Evolutionary conservation across 2,797 vertebrate genomes (phyloP), one percentile per base, ranked within the genome.

Genomic region (Pangasius krempfi): DNA sequence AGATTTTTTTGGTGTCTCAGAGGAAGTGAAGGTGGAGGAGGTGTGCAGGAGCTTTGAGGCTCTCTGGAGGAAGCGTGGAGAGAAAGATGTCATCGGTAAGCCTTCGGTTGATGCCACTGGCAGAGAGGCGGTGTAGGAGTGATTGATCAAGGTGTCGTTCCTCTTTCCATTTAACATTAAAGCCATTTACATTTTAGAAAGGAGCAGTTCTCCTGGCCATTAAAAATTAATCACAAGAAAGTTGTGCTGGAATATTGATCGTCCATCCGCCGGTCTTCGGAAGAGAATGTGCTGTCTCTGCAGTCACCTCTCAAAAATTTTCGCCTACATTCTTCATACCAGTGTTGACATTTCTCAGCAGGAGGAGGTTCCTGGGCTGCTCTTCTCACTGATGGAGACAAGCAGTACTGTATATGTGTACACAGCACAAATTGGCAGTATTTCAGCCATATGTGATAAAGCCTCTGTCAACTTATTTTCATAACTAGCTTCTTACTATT

Each of bases 221-320:
- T 94, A 95, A 95, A 94, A 93, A 94, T 93, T 91, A 92, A 95
- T 94, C 94, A 93, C 90, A 94, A 91, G 90, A 92, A 93, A 92
- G 91, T 89, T 85, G 88, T 90, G 89, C 89, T 90, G 87, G 89
- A 92, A 88, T 94, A 93, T 94, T 90, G 94, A 94, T 94, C 92
- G 90, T 92, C 84, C 90, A 86, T 92, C 90, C 88, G 58, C 91
- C 90, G 84, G 89, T 91, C 92, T 93, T 94, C 91, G 88, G 92
- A 58, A 91, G 87, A 86, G 84, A 93, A 92, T 92, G 89, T 93
- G 92, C 91, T 92, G 90, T 92, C 90, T 88, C 90, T 87, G 86
- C 92, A 92, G 92, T 94, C 91, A 92, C 81, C 88, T 89, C 73
- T 90, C 84, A 90, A 92, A 88, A 92, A 92, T 89, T 90, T 92